Conservation (phyloP, 2,888 invertebrate genomes). For the Schizaphis graminum region DNA sequence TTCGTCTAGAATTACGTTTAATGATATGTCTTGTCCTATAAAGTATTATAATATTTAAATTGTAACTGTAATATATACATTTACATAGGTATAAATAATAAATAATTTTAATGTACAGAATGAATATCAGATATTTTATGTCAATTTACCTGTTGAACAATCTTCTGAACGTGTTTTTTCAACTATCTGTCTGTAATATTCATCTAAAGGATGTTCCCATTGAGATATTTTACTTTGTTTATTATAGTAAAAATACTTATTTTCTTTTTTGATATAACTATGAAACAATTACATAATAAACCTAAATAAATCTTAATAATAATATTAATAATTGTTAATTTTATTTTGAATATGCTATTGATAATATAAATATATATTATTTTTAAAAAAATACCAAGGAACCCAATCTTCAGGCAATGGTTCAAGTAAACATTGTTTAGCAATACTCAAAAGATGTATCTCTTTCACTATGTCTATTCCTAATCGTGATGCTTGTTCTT, state of each 20-base stretch:
- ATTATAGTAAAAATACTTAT: conserved; percentile 64
- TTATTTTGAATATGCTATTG: not conserved
- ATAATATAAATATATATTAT: not conserved
- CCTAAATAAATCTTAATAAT: conserved; percentile 19
- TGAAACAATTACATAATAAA: conserved; percentile 25
- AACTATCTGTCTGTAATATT: conserved; percentile 57
- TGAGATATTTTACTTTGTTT: conserved; percentile 56
- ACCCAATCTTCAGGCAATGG: conserved; percentile 64
- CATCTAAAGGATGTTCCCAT: conserved; percentile 67
- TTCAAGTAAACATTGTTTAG: conserved; percentile 64
- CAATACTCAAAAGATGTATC: conserved; percentile 57
- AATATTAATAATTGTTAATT: not conserved
- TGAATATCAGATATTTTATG: not conserved
- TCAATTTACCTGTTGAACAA: conserved; percentile 37
- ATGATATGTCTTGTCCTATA: conserved; percentile 55
- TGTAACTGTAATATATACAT: not conserved
- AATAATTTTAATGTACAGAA: not conserved
- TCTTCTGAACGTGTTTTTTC: conserved; percentile 59
- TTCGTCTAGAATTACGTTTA: conserved; percentile 48
- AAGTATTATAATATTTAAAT: not conserved
- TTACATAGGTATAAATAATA: not conserved
- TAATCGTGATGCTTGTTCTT: conserved; percentile 62
- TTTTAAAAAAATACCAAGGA: conserved; percentile 61
- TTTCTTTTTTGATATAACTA: conserved; percentile 55
- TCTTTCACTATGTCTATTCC: conserved; percentile 63